These are phyloP conservation scores for Eidolon dupreanum DNA, from an alignment of 2,797 vertebrate species.

Conservation along the genomic window DNA sequence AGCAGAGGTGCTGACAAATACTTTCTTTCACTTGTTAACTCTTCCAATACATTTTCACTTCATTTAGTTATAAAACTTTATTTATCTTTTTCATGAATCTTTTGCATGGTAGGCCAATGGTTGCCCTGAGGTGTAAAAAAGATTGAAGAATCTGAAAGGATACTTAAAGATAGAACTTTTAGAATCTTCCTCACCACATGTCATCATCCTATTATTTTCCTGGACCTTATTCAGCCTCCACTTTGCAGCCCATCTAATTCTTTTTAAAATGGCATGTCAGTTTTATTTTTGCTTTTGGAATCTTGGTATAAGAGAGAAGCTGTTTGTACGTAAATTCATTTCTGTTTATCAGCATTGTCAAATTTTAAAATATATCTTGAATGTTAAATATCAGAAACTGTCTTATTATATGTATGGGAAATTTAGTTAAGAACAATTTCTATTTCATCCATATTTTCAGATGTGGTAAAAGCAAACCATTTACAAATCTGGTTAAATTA, in stretches of 20 bases:
- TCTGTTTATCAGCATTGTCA: neutral
- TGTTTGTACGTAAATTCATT: conserved; percentile 2
- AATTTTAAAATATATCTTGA: conserved; percentile 22
- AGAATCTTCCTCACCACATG: neutral
- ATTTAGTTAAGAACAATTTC: neutral
- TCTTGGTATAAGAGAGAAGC: neutral
- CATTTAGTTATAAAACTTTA: neutral
- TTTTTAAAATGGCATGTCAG: neutral
- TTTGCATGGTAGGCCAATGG: neutral
- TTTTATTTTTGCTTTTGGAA: conserved; percentile 21
- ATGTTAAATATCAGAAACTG: neutral
- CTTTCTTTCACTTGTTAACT: neutral
- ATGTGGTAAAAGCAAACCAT: neutral
- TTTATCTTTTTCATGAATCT: neutral
- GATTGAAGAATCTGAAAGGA: neutral
- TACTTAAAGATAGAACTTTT: neutral
- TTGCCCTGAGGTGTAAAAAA: neutral
- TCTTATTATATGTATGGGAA: neutral
- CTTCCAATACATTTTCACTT: neutral
- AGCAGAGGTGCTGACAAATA: neutral
- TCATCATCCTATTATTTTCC: neutral
- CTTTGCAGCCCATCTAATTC: neutral
- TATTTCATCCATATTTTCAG: neutral
- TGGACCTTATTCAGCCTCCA: neutral
- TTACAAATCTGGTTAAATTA: neutral